Conservation (phyloP, 2,797 vertebrate genomes). For the Pampus argenteus region DNA sequence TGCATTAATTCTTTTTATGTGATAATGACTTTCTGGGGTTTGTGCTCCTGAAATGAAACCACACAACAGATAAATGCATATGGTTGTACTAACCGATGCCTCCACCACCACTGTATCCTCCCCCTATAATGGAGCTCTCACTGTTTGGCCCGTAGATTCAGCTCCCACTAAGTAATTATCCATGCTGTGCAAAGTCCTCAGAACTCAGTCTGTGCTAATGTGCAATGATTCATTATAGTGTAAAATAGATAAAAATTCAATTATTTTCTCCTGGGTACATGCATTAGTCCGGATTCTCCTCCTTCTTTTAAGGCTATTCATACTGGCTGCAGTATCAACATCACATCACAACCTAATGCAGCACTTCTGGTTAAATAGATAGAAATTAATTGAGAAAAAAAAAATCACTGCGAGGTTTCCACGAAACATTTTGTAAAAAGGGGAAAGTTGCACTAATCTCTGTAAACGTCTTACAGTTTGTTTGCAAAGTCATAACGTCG, state of each 20-base stretch:
- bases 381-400: constrained; percentile 43
- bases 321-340: constrained; percentile 47
- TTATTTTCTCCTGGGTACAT: constrained; percentile 68
- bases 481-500: constrained; percentile 22
- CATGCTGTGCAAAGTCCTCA: constrained; percentile 71
- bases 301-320: constrained; percentile 41
- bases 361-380: constrained; percentile 42
- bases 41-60: constrained; percentile 5
- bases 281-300: constrained; percentile 62
- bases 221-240: constrained; percentile 75
- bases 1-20: constrained; percentile 35
- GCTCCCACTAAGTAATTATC: constrained; percentile 81
- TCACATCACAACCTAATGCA: constrained; percentile 52
- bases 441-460: constrained; percentile 37
- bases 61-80: constrained; percentile 35
- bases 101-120: constrained; percentile 53
- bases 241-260: constrained; percentile 82
- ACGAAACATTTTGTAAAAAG: constrained; percentile 3
- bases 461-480: constrained; percentile 32
- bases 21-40: constrained; percentile 25
- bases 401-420: background rate
- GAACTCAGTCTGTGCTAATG: constrained; percentile 64
- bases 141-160: constrained; percentile 67
- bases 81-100: constrained; percentile 67
- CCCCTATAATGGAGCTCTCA: constrained; percentile 69